A percentile compares a stretch with the other conserved stretches of the same genome.
phyloP scores from a whole-genome alignment of 2,797 vertebrate species.

The Falco novaeseelandiae region DNA sequence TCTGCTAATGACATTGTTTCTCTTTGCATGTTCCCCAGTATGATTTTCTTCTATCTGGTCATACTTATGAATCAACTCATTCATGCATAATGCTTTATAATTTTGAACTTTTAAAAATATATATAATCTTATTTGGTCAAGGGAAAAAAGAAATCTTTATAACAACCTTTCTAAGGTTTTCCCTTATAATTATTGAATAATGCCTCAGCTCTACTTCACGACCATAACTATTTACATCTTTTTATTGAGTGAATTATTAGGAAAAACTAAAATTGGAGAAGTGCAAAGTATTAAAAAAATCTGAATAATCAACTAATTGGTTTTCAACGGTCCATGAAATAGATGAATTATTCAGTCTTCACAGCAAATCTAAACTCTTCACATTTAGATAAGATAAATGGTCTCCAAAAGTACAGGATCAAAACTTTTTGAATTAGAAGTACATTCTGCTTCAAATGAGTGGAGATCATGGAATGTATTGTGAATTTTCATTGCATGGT shows the following conservation, averaged over 20 bases:
- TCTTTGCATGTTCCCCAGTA: neutral
- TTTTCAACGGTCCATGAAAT: slow-evolving; percentile 17
- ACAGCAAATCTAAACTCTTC: slow-evolving; percentile 11
- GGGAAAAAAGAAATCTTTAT: neutral
- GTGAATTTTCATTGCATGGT: neutral
- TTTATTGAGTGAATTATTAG: neutral
- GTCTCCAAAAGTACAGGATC: neutral
- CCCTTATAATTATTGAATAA: neutral
- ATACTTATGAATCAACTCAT: neutral
- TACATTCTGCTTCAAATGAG: neutral
- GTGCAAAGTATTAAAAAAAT: neutral
- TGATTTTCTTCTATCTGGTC: neutral
- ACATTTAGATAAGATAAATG: slow-evolving; percentile 47
- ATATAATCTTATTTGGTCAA: neutral
- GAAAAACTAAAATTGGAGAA: neutral
- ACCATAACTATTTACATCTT: neutral
- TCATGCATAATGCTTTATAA: neutral
- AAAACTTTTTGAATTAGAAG: slow-evolving; percentile 9
- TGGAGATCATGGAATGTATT: neutral
- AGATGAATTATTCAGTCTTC: slow-evolving; percentile 46
- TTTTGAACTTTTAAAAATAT: neutral
- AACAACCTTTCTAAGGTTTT: neutral
- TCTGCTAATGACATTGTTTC: neutral
- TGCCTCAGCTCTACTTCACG: neutral
- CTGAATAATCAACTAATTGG: slow-evolving; percentile 26